Evolutionary conservation across 2,797 vertebrate genomes (phyloP).

Genomic region (Macropus fuliginosus): DNA sequence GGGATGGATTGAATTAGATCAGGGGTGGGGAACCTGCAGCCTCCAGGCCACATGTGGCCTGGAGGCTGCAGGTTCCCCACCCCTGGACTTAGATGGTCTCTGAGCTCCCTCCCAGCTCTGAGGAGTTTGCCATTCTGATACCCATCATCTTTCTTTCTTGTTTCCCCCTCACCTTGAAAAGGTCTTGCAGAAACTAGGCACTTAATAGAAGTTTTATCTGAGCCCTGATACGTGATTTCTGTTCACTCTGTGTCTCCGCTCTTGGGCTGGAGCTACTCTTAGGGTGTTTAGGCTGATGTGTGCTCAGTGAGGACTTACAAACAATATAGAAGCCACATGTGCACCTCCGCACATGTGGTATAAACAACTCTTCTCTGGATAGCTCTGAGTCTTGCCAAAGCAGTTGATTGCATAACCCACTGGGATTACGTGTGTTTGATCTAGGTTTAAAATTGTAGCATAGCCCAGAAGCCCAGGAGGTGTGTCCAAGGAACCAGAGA

Average conservation of each 20-base stretch:
- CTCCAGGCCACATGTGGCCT: too few species aligned
- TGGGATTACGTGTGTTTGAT: constrained; percentile 53
- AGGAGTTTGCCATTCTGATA: neutral
- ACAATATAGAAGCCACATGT: neutral
- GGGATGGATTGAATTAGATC: too few species aligned
- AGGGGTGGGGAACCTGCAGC: too few species aligned
- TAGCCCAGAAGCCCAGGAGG: constrained; percentile 37
- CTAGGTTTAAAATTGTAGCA: constrained; percentile 53
- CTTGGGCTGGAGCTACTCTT: neutral
- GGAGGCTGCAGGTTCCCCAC: too few species aligned
- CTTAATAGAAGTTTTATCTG: neutral
- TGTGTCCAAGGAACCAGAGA: constrained; percentile 39
- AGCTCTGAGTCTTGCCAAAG: constrained; percentile 43
- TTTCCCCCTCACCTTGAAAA: neutral
- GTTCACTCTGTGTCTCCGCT: neutral
- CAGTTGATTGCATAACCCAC: constrained; percentile 43
- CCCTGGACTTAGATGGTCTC: neutral
- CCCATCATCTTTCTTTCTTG: too few species aligned
- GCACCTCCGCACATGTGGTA: neutral
- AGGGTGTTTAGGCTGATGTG: neutral
- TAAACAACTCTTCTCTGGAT: neutral
- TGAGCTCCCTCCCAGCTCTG: neutral
- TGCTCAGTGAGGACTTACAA: neutral
- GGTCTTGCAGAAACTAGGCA: neutral
- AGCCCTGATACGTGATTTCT: neutral